These are phyloP conservation scores for Drosophila nannoptera DNA, from an alignment of 1,140 invertebrate species.

Conservation along the genomic window DNA sequence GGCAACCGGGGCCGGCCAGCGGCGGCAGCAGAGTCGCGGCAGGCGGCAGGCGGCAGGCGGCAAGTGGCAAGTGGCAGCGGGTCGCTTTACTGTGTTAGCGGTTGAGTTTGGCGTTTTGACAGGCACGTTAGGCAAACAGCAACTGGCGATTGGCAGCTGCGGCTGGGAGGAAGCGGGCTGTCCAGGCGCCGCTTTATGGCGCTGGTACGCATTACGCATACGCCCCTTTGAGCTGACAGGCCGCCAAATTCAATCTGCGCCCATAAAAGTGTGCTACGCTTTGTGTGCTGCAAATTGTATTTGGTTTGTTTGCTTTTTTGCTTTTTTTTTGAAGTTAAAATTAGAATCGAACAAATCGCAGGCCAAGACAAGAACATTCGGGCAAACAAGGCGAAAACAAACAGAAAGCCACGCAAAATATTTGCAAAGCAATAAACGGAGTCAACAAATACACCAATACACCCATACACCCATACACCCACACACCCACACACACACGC, in stretches of 20 bases:
- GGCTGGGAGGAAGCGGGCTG: neutral
- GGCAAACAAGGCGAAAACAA: conserved; percentile 10
- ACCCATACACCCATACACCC: too few species aligned
- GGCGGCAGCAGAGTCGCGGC: neutral
- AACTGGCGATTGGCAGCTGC: neutral
- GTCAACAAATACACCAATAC: conserved; percentile 24
- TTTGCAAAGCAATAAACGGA: conserved; percentile 40
- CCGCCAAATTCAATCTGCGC: conserved; percentile 31
- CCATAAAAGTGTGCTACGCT: conserved; percentile 37
- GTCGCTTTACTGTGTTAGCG: conserved; percentile 5
- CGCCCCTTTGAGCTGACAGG: conserved; percentile 3
- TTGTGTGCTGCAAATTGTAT: conserved; percentile 11
- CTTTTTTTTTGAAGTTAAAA: conserved; percentile 40
- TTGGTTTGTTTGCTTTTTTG: conserved; percentile 21
- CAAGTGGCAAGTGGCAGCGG: conserved; percentile 9
- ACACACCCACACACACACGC: too few species aligned
- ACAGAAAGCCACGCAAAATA: conserved; percentile 19
- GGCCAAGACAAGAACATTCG: conserved; percentile 9
- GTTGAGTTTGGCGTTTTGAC: conserved; percentile 45
- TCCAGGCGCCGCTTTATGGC: conserved; percentile 5
- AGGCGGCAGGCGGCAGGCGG: neutral
- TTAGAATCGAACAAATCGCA: conserved; percentile 33
- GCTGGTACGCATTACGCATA: conserved; percentile 30
- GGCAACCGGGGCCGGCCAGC: neutral
- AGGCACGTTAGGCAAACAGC: conserved; percentile 35